Base-by-base conservation (phyloP, 2,888 invertebrate genomes). In the Brenthis daphne region DNA sequence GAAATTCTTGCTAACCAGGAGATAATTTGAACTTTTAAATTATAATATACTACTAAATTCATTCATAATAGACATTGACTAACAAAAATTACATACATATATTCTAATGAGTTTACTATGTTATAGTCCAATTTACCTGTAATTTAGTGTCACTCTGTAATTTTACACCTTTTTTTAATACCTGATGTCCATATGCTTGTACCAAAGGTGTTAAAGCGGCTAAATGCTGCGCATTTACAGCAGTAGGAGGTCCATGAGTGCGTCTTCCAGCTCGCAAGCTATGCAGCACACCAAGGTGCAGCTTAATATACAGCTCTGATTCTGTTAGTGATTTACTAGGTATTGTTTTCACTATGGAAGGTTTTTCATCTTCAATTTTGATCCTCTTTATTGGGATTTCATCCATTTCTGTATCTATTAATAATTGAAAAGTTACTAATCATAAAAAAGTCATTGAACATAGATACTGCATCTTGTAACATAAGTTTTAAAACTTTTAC, bases 241-340 rank as follows among this genome's bases (percentile, higher is more conserved):
- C 95, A 6, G 94, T 94, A 0, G 95, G 94, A 0, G 94, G 94
- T 0, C 88, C 89, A 6, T 79, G 79, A 0, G 80, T 88, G 78
- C 87, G 79, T 58, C 84, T 93, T 77, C 87, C 90, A 0, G 95
- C 95, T 3, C 95, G 82, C 70, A 96, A 83, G 68, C 95, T 95
- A 74, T 95, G 94, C 64, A 96, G 80, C 13, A 96, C 89, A 0
- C 95, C 95, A 37, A 96, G 84, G 79, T 96, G 96, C 33, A 96
- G 85, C 75, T 94, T 94, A n/a, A 94, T 94, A 74, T 96, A 96
- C 6, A 94, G 77, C 69, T 93, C 93, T 0, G 81, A 70, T 68
- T 89, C 87, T 0, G 83, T 78, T n/a, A 87, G 71, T 1, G 78
- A 72, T 65, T 83, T 85, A 14, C 78, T 78, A 5, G 77, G 76